These are phyloP conservation scores for Xestia ashworthii DNA, from an alignment of 2,888 invertebrate genomes.

Conservation along the genomic window DNA sequence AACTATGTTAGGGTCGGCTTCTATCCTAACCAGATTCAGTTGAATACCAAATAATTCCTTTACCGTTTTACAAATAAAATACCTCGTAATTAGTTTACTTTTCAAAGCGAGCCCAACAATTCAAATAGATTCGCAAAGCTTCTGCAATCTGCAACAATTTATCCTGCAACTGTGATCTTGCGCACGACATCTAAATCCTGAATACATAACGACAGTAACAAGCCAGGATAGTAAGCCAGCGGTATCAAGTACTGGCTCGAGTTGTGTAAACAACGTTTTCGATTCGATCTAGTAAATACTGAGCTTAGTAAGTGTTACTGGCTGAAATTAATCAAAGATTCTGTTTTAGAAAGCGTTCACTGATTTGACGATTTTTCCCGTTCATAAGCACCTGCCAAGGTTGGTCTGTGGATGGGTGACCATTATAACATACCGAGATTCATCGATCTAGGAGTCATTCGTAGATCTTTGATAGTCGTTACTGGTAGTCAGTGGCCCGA, in stretches of 20 bases:
- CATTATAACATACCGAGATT: neutral
- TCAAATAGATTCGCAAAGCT: conserved; percentile 4
- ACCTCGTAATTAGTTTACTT: neutral
- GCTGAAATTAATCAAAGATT: neutral
- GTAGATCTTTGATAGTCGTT: neutral
- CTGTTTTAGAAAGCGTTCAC: neutral
- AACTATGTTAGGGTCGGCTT: neutral
- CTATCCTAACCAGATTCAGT: neutral
- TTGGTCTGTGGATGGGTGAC: neutral
- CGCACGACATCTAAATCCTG: conserved; percentile 36
- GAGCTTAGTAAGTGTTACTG: conserved; percentile 20
- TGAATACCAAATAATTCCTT: neutral
- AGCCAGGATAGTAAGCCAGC: conserved; percentile 38
- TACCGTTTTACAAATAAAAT: neutral
- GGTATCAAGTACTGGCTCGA: conserved; percentile 31
- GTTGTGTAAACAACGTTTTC: conserved; percentile 33
- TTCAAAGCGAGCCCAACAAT: neutral
- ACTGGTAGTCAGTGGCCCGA: neutral
- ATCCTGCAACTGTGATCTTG: conserved; percentile 31
- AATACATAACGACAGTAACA: conserved; percentile 41
- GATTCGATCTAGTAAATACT: conserved; percentile 20
- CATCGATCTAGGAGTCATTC: too few species aligned
- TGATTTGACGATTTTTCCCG: neutral
- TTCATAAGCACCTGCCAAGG: neutral
- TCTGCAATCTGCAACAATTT: conserved; percentile 27